Conservation (phyloP, 2,888 invertebrate genomes). For the Aphrophora alni region DNA sequence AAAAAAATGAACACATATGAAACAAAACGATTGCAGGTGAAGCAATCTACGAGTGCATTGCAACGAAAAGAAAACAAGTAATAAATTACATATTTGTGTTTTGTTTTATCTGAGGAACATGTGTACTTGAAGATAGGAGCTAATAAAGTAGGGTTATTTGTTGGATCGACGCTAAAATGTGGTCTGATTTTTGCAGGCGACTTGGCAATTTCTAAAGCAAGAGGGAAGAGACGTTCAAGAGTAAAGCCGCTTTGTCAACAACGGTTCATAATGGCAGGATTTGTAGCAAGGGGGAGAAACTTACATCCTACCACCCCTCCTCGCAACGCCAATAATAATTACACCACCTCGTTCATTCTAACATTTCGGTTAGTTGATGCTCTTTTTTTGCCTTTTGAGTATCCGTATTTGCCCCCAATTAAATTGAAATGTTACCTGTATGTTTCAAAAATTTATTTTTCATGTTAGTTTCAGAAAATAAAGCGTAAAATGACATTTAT, state of each 20-base stretch:
- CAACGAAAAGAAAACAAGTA: not conserved
- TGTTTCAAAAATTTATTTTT: too few species aligned
- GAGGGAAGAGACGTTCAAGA: constrained; percentile 29
- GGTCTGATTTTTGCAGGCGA: constrained; percentile 44
- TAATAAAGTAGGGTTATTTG: constrained; percentile 48
- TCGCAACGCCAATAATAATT: constrained; percentile 8
- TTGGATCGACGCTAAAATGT: constrained; percentile 42
- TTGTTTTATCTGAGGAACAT: not conserved
- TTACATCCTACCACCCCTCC: not conserved
- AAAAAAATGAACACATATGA: too few species aligned
- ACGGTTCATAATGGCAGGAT: constrained; percentile 44
- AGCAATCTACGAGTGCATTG: too few species aligned
- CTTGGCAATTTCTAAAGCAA: constrained; percentile 39
- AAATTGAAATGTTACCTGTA: too few species aligned
- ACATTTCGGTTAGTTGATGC: constrained; percentile 20
- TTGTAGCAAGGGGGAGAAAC: constrained; percentile 34
- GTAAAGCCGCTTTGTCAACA: constrained; percentile 45
- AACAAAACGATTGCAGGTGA: too few species aligned
- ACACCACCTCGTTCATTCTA: constrained; percentile 23
- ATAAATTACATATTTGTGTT: not conserved
- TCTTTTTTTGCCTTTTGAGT: not conserved
- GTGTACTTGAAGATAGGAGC: constrained; percentile 11
- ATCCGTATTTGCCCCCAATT: not conserved
- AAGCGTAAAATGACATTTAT: too few species aligned
- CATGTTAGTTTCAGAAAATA: too few species aligned